These are phyloP conservation scores for Elephantulus edwardii DNA, from an alignment of 2,113 vertebrate species.

Conservation along the genomic window DNA sequence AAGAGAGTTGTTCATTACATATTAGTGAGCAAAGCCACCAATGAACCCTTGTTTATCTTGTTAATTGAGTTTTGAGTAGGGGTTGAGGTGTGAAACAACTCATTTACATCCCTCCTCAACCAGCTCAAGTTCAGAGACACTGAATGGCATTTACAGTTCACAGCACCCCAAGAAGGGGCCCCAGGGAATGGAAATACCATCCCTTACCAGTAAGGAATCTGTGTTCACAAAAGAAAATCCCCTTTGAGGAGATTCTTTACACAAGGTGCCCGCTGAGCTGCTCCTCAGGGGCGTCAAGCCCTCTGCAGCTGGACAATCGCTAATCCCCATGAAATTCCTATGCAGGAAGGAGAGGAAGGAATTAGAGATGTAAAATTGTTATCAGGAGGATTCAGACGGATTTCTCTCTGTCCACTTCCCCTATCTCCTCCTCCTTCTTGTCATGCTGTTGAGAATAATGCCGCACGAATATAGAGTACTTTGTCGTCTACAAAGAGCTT, in stretches of 20 bases:
- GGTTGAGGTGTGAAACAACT: too few species aligned
- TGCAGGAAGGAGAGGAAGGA: constrained; percentile 40
- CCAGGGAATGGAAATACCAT: neutral
- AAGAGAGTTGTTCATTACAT: too few species aligned
- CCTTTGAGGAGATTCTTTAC: constrained; percentile 60
- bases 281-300: constrained; percentile 16
- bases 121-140: too few species aligned
- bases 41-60: neutral
- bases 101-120: too few species aligned
- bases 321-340: constrained; percentile 73
- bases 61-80: neutral
- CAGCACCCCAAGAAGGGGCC: neutral
- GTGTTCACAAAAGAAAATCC: constrained; percentile 63
- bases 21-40: neutral
- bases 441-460: constrained; percentile 47
- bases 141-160: too few species aligned
- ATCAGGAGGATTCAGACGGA: constrained; percentile 67
- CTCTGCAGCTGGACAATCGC: constrained; percentile 26
- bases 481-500: constrained; percentile 28
- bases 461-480: neutral
- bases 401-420: constrained; percentile 52
- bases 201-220: neutral
- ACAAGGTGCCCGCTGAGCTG: constrained; percentile 42
- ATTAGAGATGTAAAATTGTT: constrained; percentile 74
- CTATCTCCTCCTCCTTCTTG: constrained; percentile 51